Evolutionary conservation across 2,797 vertebrate species (phyloP).

Genomic region (Tangara arthus): DNA sequence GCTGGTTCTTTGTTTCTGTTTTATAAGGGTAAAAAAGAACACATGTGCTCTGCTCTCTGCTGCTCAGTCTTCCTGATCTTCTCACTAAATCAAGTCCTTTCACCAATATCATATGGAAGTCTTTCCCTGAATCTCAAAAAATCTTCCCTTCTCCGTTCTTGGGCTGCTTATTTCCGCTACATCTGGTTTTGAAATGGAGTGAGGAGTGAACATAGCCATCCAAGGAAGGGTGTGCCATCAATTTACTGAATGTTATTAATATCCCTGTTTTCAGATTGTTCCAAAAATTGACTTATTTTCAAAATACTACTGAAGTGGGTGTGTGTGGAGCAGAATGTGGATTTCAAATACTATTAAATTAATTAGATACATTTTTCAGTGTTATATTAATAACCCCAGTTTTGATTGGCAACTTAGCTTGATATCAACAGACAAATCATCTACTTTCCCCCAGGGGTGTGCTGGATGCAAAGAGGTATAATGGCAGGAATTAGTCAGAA

Average conservation of each 20-base stretch:
- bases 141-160: not conserved
- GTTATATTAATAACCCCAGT: not conserved
- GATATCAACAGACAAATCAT: not conserved
- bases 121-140: not conserved
- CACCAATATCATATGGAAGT: conserved; percentile 17
- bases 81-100: conserved; percentile 42
- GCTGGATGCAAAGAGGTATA: not conserved
- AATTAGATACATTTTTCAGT: not conserved
- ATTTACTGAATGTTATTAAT: conserved; percentile 10
- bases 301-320: not conserved
- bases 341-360: not conserved
- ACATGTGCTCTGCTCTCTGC: not conserved
- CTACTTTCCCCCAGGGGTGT: not conserved
- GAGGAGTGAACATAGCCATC: not conserved
- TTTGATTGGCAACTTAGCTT: conserved; percentile 8
- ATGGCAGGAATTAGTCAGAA: conserved; percentile 34
- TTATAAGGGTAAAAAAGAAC: not conserved
- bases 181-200: conserved; percentile 45
- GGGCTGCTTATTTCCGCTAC: conserved; percentile 12
- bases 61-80: not conserved
- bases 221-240: conserved; percentile 39
- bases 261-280: conserved; percentile 1
- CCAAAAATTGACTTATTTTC: conserved; percentile 32
- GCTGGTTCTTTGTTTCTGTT: conserved; percentile 23
- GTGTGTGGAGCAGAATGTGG: not conserved